Conservation (phyloP, 2,113 vertebrate species). For the Elachura formosa region DNA sequence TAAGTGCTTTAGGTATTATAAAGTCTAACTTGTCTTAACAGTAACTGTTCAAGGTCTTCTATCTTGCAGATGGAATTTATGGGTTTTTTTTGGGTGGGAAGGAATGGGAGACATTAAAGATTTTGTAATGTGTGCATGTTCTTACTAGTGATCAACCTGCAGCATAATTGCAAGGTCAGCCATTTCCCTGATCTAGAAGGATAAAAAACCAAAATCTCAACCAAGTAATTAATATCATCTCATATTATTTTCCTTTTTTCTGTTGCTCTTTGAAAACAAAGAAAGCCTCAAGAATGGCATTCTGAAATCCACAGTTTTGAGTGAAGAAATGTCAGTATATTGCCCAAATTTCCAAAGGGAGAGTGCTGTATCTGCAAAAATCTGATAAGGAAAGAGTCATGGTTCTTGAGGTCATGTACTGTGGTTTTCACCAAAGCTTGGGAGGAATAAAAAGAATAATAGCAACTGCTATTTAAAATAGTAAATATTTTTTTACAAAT, state of each 20-base stretch:
- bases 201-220: background rate
- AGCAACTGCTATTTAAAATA: background rate
- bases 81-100: background rate
- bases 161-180: background rate
- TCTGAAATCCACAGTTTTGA: background rate
- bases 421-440: background rate
- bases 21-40: background rate
- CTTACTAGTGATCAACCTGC: background rate
- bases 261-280: background rate
- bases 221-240: background rate
- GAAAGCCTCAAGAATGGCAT: background rate
- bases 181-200: background rate
- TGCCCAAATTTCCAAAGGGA: background rate
- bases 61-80: background rate
- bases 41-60: background rate
- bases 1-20: background rate
- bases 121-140: background rate
- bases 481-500: background rate
- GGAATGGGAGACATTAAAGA: background rate
- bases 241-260: background rate
- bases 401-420: background rate
- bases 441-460: background rate
- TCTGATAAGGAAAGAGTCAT: background rate
- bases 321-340: background rate
- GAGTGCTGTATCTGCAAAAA: background rate